Conservation (phyloP, 2,888 invertebrate genomes). For the Rhagium mordax region DNA sequence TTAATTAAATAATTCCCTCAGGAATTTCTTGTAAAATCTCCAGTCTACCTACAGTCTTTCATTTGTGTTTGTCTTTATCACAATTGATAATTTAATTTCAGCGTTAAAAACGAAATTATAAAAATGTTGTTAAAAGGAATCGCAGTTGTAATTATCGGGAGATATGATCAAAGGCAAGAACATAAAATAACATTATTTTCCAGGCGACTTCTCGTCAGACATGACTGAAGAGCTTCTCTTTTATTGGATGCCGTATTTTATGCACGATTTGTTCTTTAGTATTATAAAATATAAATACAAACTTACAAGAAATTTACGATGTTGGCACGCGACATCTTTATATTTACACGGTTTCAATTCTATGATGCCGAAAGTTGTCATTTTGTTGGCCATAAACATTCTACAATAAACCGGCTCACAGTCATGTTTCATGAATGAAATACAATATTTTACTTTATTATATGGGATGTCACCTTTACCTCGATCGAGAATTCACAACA, state of each 20-base stretch:
- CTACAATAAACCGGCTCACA: conserved; percentile 3
- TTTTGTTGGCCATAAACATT: conserved; percentile 19
- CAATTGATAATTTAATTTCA: conserved; percentile 5
- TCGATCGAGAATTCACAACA: neutral
- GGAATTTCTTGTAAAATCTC: neutral
- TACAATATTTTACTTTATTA: neutral
- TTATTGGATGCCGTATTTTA: conserved; percentile 8
- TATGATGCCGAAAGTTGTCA: conserved; percentile 15
- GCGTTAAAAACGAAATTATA: neutral
- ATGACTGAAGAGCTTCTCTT: neutral
- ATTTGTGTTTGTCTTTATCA: neutral
- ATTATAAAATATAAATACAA: conserved; percentile 3
- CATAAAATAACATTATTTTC: conserved; percentile 27
- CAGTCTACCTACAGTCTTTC: neutral
- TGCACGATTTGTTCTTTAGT: conserved; percentile 20
- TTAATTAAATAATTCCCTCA: conserved; percentile 6
- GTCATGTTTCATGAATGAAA: neutral
- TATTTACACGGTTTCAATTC: conserved; percentile 1
- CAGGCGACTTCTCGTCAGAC: neutral
- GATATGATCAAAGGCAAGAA: conserved; percentile 5
- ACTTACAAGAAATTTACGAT: conserved; percentile 19
- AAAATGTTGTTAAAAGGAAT: conserved; percentile 14
- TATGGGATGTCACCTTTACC: neutral
- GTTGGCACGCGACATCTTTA: neutral
- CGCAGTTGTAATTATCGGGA: conserved; percentile 9